phyloP scores from a whole-genome alignment of 1,140 invertebrate species.

The Lamellibrachia luymesi region DNA sequence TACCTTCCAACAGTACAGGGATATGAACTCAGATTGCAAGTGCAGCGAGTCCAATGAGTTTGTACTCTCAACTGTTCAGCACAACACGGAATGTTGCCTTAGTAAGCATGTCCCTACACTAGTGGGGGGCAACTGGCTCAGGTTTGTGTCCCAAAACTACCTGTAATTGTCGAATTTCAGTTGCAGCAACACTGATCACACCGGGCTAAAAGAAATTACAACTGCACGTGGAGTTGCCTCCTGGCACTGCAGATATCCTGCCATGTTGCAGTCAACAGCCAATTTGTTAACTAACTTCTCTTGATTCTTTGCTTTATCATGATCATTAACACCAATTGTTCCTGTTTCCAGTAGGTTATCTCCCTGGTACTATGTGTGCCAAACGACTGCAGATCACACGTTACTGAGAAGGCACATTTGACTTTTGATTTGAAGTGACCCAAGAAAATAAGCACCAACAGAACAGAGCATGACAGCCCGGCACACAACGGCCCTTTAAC shows the following conservation, averaged over 20 bases:
- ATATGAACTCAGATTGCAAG: background rate
- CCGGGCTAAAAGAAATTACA: background rate
- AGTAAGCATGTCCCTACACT: background rate
- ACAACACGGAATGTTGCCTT: too few relatives aligned
- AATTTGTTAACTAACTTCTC: background rate
- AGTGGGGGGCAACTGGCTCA: background rate
- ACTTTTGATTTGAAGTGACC: background rate
- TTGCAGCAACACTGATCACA: background rate
- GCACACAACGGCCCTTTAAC: background rate
- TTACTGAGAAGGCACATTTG: background rate
- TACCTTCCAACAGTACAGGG: background rate
- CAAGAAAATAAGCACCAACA: background rate
- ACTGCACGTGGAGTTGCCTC: background rate
- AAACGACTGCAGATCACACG: background rate
- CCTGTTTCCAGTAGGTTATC: background rate
- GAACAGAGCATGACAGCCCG: background rate
- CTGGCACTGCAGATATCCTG: background rate
- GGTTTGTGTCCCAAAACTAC: background rate
- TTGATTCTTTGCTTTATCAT: background rate
- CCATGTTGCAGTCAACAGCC: background rate
- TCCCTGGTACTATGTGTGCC: background rate
- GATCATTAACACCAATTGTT: background rate
- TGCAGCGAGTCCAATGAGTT: background rate
- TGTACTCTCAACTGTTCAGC: background rate
- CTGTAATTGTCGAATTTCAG: background rate